Percentiles rank a stretch among this genome's conserved stretches.
Conservation (phyloP, 2,888 invertebrate genomes). For the Pollenia angustigena region DNA sequence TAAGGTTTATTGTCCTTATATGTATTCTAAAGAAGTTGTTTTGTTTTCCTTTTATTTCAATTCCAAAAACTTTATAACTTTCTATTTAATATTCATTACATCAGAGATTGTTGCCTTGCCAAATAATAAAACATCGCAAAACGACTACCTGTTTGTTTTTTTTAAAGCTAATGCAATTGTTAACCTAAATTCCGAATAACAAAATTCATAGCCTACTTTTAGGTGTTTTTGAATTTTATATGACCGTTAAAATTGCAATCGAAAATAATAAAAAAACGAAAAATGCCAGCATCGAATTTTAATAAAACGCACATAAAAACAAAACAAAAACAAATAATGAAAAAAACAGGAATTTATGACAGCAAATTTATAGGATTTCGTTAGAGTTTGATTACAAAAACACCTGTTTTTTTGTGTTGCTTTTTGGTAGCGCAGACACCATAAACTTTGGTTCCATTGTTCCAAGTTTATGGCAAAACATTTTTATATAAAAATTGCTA, state of each 20-base stretch:
- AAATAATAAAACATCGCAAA: constrained; percentile 12
- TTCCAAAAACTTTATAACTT: constrained; percentile 10
- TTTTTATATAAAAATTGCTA: constrained; percentile 2
- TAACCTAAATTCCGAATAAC: not conserved
- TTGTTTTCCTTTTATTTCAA: not conserved
- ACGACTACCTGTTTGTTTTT: not conserved
- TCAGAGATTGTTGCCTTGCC: not conserved
- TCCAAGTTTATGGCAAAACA: not conserved
- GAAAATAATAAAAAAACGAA: not conserved
- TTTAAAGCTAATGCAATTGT: not conserved
- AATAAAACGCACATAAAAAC: constrained; percentile 40
- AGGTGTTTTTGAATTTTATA: constrained; percentile 32
- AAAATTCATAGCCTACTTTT: constrained; percentile 52
- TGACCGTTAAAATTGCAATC: not conserved
- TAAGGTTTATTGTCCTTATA: not conserved
- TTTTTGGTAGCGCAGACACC: not conserved
- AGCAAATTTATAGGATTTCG: not conserved
- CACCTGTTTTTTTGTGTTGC: not conserved
- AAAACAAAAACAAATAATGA: not conserved
- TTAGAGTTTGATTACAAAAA: constrained; percentile 20
- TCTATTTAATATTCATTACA: not conserved
- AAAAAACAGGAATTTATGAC: not conserved
- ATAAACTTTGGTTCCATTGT: not conserved
- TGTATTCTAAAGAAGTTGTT: not conserved
- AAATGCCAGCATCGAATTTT: constrained; percentile 2